These are phyloP conservation scores for Leptopterna dolabrata DNA, from an alignment of 2,888 invertebrate species.

Conservation along the genomic window DNA sequence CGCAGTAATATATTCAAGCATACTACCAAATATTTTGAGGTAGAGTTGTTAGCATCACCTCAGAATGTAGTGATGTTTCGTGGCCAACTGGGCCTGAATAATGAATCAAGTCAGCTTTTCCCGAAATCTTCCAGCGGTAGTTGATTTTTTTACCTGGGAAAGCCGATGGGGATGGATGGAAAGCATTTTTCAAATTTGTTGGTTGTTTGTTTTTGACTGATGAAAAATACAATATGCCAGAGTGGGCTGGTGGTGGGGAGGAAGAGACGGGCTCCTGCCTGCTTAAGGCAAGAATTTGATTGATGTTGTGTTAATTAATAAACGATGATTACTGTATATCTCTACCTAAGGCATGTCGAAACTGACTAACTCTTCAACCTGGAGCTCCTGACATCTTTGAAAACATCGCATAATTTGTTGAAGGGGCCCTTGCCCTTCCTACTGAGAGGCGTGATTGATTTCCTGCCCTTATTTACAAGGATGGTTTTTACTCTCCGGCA, in stretches of 20 bases:
- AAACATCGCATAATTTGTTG: constrained; percentile 56
- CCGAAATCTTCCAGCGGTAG: not conserved
- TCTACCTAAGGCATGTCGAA: constrained; percentile 56
- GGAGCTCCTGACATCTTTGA: constrained; percentile 48
- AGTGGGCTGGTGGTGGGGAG: not conserved
- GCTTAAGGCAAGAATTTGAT: constrained; percentile 57
- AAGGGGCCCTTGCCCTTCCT: constrained; percentile 49
- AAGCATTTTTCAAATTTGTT: constrained; percentile 27
- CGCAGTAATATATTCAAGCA: no score
- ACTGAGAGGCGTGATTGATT: constrained; percentile 46
- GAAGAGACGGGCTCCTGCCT: constrained; percentile 35
- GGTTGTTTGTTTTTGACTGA: constrained; percentile 44
- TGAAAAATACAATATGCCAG: constrained; percentile 39
- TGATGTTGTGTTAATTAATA: constrained; percentile 61
- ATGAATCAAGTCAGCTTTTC: not conserved
- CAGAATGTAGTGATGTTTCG: no score
- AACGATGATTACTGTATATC: constrained; percentile 58
- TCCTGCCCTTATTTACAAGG: constrained; percentile 44
- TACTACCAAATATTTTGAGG: no score
- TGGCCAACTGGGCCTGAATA: no score
- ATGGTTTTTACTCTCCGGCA: constrained; percentile 39
- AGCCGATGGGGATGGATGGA: not conserved
- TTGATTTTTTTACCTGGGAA: not conserved
- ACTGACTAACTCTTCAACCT: constrained; percentile 57
- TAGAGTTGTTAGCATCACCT: no score